Conservation (phyloP, 1,140 invertebrate genomes). For the Lepidurus packardi region DNA sequence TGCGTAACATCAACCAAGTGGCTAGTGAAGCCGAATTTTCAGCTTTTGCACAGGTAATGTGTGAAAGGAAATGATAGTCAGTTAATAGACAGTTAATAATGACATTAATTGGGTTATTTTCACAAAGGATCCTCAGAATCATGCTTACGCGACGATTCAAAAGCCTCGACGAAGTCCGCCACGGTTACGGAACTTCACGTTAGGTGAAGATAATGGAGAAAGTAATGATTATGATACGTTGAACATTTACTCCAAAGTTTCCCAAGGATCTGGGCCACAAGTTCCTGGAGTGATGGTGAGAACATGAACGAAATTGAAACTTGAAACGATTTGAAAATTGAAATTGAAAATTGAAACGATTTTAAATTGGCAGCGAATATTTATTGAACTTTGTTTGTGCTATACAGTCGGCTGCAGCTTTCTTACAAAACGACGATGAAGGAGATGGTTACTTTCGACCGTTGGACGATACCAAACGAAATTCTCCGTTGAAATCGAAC, state of each 20-base stretch:
- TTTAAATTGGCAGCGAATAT: background rate
- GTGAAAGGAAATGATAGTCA: background rate
- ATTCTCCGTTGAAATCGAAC: slow-evolving; percentile 24
- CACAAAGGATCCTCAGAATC: slow-evolving; percentile 44
- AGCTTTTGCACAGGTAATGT: slow-evolving; percentile 35
- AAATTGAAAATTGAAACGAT: background rate
- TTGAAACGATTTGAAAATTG: background rate
- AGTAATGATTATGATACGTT: slow-evolving; percentile 61
- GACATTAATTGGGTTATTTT: background rate
- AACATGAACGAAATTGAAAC: background rate
- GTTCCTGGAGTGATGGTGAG: slow-evolving; percentile 36
- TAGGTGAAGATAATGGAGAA: slow-evolving; percentile 47
- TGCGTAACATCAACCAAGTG: slow-evolving; percentile 27
- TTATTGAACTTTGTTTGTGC: background rate
- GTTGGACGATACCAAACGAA: slow-evolving; percentile 2
- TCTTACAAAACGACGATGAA: background rate
- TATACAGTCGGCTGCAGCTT: background rate
- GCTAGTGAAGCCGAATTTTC: slow-evolving; percentile 37
- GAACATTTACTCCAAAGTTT: slow-evolving; percentile 32
- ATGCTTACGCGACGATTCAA: slow-evolving; percentile 81
- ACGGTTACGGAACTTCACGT: slow-evolving; percentile 44
- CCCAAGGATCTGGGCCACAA: slow-evolving; percentile 34
- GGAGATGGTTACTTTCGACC: background rate
- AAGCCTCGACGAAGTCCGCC: slow-evolving; percentile 53
- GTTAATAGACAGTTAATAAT: slow-evolving; percentile 27